Evolutionary conservation across 2,888 invertebrate species (phyloP).

Genomic region (Hirtodrosophila histrioides): DNA sequence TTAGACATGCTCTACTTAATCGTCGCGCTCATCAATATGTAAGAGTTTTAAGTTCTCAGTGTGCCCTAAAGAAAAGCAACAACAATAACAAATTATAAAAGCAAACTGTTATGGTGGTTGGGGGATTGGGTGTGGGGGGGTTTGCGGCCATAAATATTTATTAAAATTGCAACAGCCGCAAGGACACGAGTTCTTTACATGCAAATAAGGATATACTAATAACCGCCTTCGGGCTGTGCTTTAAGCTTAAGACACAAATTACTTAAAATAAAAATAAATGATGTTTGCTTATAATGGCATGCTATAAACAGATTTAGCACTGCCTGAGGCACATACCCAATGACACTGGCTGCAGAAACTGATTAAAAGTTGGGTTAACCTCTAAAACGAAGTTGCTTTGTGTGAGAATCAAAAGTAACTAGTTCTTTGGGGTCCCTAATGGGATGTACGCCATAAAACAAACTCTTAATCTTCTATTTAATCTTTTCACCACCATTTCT

Average conservation of each 20-base stretch:
- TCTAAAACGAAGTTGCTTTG: too few species aligned
- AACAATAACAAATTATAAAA: constrained; percentile 52
- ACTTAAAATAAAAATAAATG: not conserved
- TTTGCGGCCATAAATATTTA: constrained; percentile 47
- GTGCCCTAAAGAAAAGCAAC: constrained; percentile 26
- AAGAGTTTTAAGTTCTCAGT: constrained; percentile 56
- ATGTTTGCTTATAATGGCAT: too few species aligned
- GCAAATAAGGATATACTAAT: constrained; percentile 12
- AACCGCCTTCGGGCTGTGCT: not conserved
- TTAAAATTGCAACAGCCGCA: constrained; percentile 41
- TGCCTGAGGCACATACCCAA: too few species aligned
- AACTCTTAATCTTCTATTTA: too few species aligned
- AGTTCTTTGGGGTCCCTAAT: too few species aligned
- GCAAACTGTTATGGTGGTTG: constrained; percentile 36
- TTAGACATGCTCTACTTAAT: constrained; percentile 61
- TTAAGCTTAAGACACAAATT: not conserved
- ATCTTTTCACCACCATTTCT: too few species aligned
- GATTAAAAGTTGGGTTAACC: too few species aligned
- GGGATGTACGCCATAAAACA: too few species aligned
- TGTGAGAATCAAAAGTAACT: too few species aligned
- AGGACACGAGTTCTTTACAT: constrained; percentile 1
- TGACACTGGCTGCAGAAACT: too few species aligned
- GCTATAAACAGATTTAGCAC: too few species aligned
- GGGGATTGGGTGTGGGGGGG: too few species aligned
- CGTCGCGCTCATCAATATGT: constrained; percentile 62